Evolutionary conservation across 53 echinoderm and acorn worm species (phyloP).

Genomic region (Actinopyga echinites): DNA sequence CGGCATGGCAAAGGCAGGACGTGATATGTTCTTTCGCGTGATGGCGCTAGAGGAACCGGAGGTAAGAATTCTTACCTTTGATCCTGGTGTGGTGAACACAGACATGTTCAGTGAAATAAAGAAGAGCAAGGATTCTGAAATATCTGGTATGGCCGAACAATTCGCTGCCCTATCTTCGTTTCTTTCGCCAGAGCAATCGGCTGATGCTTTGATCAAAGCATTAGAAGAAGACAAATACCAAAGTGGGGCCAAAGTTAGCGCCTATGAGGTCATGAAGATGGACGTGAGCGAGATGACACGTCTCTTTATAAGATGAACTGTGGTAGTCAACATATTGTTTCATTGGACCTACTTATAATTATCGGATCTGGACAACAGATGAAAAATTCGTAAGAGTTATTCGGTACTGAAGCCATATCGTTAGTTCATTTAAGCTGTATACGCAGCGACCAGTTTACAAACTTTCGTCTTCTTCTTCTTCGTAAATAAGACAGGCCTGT

Average conservation of each 20-base stretch:
- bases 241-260: conserved; percentile 58
- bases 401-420: no score
- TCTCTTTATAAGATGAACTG: no score
- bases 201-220: conserved; percentile 51
- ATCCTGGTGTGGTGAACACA: conserved; percentile 61
- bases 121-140: conserved; percentile 34
- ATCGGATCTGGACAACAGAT: no score
- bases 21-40: conserved; percentile 63
- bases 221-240: conserved; percentile 64
- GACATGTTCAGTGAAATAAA: conserved; percentile 43
- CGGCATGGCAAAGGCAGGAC: conserved; percentile 65
- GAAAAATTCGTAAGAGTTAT: no score
- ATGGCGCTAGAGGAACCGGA: conserved; percentile 69
- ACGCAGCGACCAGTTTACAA: no score
- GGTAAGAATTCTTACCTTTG: conserved; percentile 60
- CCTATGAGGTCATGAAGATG: conserved; percentile 33
- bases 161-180: conserved; percentile 2
- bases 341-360: no score
- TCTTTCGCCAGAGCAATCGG: conserved; percentile 62
- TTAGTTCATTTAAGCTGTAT: no score
- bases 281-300: no score
- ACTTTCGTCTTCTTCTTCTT: no score
- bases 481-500: no score
- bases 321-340: no score
- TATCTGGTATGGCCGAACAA: conserved; percentile 14